Base-by-base conservation (phyloP, 2,113 vertebrate species). In the Charina bottae region DNA sequence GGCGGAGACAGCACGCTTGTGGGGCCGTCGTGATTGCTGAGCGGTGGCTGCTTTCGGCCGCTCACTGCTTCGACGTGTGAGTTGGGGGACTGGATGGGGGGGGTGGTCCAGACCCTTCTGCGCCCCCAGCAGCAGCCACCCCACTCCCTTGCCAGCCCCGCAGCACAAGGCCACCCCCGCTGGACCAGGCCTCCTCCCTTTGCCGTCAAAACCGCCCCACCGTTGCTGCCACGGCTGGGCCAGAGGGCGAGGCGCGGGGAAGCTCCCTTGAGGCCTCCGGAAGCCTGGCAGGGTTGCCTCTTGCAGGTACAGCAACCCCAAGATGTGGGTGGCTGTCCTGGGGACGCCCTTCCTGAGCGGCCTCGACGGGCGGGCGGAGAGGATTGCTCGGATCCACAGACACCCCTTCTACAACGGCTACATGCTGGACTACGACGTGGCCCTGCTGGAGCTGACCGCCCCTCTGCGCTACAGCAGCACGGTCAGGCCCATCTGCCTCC, bases 41-140 rank as follows among this genome's bases (percentile, higher is more conserved):
- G 60, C 98, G 96, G 87, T 99, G 99, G 99, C 97, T 99, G 92
- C 97, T 99, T 89, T 98, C 99, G 0, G 99, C 99, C 0, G 99
- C 99, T 0, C 99, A 99, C 96, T 99, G 99, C 97, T 98, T 99
- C 9, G 98, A 98, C 72, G 95, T 97, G 98, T 99, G 97, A 93
- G 93, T 95, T 24, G 62, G 78, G 33, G 2, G 3, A 2, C 2
- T 1, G 6, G n/a, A 33, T 2, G 68, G n/a, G 49, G 49, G 2
- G 49, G 42, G 5, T 4, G 49, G 6, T 2, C 64, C 64, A 33
- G 64, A 6, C 64, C 28, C 64, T 42, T 42, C 42, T 42, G 42
- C 42, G 3, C 42, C n/a, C 64, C 28, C 64, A 42, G 1, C 12
- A 3, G 59, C 59, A 33, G 42, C 3, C 42, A 42, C 2, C 15